A percentile compares a stretch with the other conserved stretches of the same genome.
Evolutionary conservation across 2,113 vertebrate genomes (phyloP).

Genomic region (Megaceryle torquata): DNA sequence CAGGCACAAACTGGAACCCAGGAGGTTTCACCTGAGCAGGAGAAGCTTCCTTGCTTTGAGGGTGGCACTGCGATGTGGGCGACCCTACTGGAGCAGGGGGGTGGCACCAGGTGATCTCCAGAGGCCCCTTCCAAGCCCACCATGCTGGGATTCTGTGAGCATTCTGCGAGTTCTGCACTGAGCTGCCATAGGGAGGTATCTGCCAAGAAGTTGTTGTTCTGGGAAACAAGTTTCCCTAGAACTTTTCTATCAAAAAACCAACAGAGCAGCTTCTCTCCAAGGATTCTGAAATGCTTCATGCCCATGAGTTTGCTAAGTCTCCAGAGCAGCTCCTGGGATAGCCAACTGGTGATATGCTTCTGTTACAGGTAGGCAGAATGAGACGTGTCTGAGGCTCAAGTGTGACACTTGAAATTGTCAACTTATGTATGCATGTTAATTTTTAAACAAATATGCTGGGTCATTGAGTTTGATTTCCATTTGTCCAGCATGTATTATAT

Average conservation of each 20-base stretch:
- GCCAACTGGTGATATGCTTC: neutral
- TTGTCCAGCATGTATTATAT: neutral
- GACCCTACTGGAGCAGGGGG: no score
- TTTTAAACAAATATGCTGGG: neutral
- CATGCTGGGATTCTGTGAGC: no score
- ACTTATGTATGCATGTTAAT: accelerated
- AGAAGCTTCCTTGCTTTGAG: no score
- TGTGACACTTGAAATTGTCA: neutral
- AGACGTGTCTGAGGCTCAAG: neutral
- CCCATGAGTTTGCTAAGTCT: neutral
- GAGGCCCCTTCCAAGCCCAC: no score
- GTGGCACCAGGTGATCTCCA: no score
- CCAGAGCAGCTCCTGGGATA: neutral
- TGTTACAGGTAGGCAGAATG: neutral
- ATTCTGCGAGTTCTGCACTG: neutral
- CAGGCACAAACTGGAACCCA: no score
- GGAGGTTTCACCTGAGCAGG: no score
- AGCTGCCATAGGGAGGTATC: neutral
- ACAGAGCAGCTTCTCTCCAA: neutral
- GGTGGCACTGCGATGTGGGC: no score
- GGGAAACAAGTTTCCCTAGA: neutral
- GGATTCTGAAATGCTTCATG: neutral
- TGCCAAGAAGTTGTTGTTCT: neutral
- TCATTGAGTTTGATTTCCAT: neutral
- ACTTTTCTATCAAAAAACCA: neutral